phyloP scores from a whole-genome alignment of 2,797 vertebrate genomes.

The Benthosema pterotum region DNA sequence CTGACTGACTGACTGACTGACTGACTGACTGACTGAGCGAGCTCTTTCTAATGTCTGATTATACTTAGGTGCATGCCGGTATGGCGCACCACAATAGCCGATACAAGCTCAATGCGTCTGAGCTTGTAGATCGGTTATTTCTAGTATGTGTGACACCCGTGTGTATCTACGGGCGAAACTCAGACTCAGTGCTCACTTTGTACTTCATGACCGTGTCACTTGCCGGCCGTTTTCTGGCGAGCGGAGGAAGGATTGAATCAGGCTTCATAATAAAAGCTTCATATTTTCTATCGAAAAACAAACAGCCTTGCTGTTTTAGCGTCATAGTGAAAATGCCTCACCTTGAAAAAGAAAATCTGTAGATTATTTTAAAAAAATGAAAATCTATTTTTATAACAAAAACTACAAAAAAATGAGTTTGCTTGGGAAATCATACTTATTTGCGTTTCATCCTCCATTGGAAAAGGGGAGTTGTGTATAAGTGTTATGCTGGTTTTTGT shows the following conservation, averaged over 20 bases:
- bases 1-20: constrained; percentile 29
- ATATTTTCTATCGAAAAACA: constrained; percentile 81
- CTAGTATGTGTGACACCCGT: too few relatives aligned
- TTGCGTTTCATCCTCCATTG: constrained; percentile 79
- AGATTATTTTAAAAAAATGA: constrained; percentile 85
- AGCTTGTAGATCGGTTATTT: too few relatives aligned
- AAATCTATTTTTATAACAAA: constrained; percentile 87
- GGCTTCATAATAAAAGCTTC: constrained; percentile 56
- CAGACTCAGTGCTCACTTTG: too few relatives aligned
- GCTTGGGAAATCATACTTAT: constrained; percentile 81
- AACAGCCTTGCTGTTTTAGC: constrained; percentile 81
- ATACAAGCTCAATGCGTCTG: too few relatives aligned
- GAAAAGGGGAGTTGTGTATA: constrained; percentile 70
- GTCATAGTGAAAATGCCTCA: constrained; percentile 82
- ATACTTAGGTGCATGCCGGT: too few relatives aligned
- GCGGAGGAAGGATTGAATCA: too few relatives aligned
- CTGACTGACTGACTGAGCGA: constrained; percentile 54
- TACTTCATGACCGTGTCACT: too few relatives aligned
- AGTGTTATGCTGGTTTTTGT: constrained; percentile 82
- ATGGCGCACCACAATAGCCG: too few relatives aligned
- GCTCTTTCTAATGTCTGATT: constrained; percentile 56
- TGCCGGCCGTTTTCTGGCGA: too few relatives aligned
- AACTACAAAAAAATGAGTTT: constrained; percentile 76
- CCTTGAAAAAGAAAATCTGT: constrained; percentile 84
- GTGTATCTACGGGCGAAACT: too few relatives aligned